phyloP scores from a whole-genome alignment of 1,140 invertebrate genomes.

The Pantala flavescens region DNA sequence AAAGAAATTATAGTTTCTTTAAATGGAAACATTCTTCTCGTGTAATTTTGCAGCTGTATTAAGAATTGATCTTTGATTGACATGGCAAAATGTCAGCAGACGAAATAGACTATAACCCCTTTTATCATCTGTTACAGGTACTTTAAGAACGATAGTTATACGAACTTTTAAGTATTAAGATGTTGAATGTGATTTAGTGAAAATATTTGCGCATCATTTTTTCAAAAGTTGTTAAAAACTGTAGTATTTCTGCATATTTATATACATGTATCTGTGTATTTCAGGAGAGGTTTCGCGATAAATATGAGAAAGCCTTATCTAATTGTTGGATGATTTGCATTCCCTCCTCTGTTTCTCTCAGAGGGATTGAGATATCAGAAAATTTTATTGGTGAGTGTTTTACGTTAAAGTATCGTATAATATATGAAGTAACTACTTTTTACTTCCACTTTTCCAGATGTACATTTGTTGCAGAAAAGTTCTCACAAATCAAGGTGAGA shows the following conservation, averaged over 20 bases:
- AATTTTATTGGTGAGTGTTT: slow-evolving; percentile 25
- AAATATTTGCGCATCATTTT: slow-evolving; percentile 6
- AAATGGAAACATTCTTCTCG: too few species aligned
- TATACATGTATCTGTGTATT: neutral
- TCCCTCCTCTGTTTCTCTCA: slow-evolving; percentile 22
- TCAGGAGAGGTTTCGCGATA: slow-evolving; percentile 26
- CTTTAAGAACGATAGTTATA: neutral
- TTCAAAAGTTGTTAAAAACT: neutral
- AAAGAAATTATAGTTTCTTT: too few species aligned
- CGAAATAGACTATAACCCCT: slow-evolving; percentile 26
- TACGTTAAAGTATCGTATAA: slow-evolving; percentile 16
- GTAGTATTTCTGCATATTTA: neutral
- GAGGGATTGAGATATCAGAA: slow-evolving; percentile 23
- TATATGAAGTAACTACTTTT: neutral
- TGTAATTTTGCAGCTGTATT: too few species aligned
- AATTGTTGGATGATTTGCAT: slow-evolving; percentile 28
- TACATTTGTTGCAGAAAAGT: slow-evolving; percentile 25
- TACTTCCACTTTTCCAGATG: slow-evolving; percentile 22
- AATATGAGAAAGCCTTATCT: slow-evolving; percentile 24
- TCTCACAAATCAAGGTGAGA: slow-evolving; percentile 19
- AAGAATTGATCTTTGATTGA: too few species aligned
- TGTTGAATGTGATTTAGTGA: too few species aligned
- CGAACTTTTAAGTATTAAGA: too few species aligned
- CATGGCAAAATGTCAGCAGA: slow-evolving; percentile 22
- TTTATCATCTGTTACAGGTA: slow-evolving; percentile 25